Percentiles rank a stretch among this genome's conserved stretches.
Evolutionary conservation across 2,888 invertebrate species (phyloP).

Genomic region (Limnephilus lunatus): DNA sequence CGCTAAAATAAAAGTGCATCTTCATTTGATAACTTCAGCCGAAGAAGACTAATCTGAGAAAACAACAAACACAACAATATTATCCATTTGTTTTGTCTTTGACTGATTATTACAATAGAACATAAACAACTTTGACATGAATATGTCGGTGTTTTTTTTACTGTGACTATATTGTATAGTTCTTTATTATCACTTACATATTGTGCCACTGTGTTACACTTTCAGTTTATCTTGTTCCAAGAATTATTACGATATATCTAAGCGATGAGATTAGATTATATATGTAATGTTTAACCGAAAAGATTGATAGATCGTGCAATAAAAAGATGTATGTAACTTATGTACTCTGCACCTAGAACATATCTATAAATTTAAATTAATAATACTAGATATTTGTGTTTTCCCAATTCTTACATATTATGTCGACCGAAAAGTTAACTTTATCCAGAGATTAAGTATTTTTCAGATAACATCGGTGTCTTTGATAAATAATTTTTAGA

Average conservation of each 20-base stretch:
- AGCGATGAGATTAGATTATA: not conserved
- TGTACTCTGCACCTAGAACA: not conserved
- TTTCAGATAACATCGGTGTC: not conserved
- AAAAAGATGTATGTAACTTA: not conserved
- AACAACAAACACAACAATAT: constrained; percentile 35
- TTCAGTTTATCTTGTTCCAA: not conserved
- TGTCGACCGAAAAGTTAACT: not conserved
- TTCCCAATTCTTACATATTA: not conserved
- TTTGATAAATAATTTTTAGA: not conserved
- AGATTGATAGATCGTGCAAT: not conserved
- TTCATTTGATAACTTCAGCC: constrained; percentile 42
- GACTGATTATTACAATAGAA: constrained; percentile 32
- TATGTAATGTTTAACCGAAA: not conserved
- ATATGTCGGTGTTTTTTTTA: not conserved
- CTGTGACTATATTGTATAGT: not conserved
- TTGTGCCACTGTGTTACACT: not conserved
- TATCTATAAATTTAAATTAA: not conserved
- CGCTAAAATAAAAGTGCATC: constrained; percentile 45
- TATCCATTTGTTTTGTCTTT: constrained; percentile 41
- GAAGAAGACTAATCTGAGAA: not conserved
- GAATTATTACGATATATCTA: not conserved
- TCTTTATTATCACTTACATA: not conserved
- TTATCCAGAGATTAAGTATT: not conserved
- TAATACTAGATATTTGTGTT: not conserved
- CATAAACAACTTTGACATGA: constrained; percentile 26